Conservation (phyloP, 2,113 vertebrate genomes). For the Macrotus californicus region DNA sequence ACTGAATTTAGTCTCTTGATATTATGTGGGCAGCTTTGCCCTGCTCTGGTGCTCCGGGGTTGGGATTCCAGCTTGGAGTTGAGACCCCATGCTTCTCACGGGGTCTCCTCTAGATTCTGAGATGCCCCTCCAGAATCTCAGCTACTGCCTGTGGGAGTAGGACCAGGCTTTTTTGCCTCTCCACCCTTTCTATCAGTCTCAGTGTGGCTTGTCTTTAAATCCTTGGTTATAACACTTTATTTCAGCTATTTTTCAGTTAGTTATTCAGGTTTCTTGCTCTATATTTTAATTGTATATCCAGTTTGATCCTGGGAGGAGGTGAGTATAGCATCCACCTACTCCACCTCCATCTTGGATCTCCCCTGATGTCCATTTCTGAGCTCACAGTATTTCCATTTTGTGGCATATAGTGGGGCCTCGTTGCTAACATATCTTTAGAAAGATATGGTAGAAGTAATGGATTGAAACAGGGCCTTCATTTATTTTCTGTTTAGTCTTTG, state of each 20-base stretch:
- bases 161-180: too few relatives aligned
- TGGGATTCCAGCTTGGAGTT: not conserved
- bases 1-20: too few relatives aligned
- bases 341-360: not conserved
- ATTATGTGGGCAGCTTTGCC: not conserved
- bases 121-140: not conserved
- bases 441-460: not conserved
- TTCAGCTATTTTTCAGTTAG: too few relatives aligned
- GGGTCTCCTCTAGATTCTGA: not conserved
- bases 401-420: not conserved
- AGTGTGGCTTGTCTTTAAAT: too few relatives aligned
- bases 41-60: not conserved
- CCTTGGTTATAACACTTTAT: too few relatives aligned
- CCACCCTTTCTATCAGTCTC: too few relatives aligned
- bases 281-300: too few relatives aligned
- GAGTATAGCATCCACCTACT: not conserved
- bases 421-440: not conserved
- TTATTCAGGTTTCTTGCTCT: too few relatives aligned
- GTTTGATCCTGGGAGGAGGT: too few relatives aligned
- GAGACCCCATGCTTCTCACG: not conserved
- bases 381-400: not conserved
- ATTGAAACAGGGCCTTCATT: not conserved
- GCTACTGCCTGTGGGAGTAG: not conserved
- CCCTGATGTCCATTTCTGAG: constrained; percentile 4
- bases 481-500: constrained; percentile 28